Evolutionary conservation across 2,888 invertebrate genomes (phyloP), one percentile per base, ranked within the genome.

Genomic region (Rotaria macrura): DNA sequence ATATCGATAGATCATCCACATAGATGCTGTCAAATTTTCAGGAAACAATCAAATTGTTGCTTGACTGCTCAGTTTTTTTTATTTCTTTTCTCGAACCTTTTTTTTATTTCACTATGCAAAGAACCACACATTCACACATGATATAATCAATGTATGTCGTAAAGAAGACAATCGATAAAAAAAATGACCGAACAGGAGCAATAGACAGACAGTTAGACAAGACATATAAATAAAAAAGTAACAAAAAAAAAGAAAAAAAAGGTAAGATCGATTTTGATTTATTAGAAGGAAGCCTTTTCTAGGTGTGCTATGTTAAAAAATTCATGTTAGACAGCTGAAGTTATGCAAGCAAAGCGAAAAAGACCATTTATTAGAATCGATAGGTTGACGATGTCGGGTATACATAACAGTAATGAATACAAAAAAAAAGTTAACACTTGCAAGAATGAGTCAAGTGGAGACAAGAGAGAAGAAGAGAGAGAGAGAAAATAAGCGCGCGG

Each of bases 261-360:
- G 14, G 34, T 65, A 34, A 29, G 65, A 29, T 65, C 65, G 65
- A 65, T 29, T 65, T 65, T 65, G 65, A 65, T 65, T 65, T 65
- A 65, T 65, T 65, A 65, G 29, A 65, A 65, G 34, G 34, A 34
- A 65, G 34, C 17, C 20, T 29, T 65, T 34, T 65, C 34, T 65
- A 25, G 54, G 25, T 54, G 29, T 65, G 34, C 38, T 29, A 34
- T 20, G 65, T 34, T 34, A 38, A 65, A 34, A 65, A 65, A 65
- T 29, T 65, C 20, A 29, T 65, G 20, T 34, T 34, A 34, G 25
- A 54, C 25, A 23, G 9, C 25, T 65, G 65, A 34, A 20, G 34
- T 65, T 65, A 65, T 65, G 65, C 65, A 65, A 65, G 65, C 65
- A 65, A 34, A 65, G 34, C 65, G 65, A 65, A 65, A 65, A 65